These are phyloP conservation scores for Amphiprion percula DNA, from an alignment of 2,113 vertebrate species.

Conservation along the genomic window DNA sequence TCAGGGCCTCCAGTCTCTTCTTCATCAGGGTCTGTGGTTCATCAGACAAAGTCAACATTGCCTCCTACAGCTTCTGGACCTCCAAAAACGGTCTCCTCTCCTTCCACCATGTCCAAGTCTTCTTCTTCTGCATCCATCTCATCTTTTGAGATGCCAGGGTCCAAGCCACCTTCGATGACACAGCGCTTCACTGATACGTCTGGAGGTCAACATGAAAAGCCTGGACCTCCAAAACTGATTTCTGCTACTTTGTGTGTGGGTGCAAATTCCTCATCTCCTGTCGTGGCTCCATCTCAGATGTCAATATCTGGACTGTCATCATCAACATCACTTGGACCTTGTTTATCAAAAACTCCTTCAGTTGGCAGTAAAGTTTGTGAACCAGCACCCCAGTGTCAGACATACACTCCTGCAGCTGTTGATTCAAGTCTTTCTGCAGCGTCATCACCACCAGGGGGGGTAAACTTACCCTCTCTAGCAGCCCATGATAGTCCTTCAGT, in stretches of 20 bases:
- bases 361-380: slow-evolving; percentile 39
- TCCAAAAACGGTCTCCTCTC: slow-evolving; percentile 20
- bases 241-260: slow-evolving; percentile 24
- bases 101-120: slow-evolving; percentile 38
- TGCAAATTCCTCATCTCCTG: slow-evolving; percentile 36
- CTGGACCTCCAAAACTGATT: slow-evolving; percentile 39
- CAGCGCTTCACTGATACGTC: slow-evolving; percentile 35
- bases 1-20: slow-evolving; percentile 31
- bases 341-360: slow-evolving; percentile 34
- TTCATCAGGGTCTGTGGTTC: slow-evolving; percentile 32
- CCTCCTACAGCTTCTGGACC: slow-evolving; percentile 36
- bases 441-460: slow-evolving; percentile 35
- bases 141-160: slow-evolving; percentile 65
- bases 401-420: slow-evolving; percentile 50
- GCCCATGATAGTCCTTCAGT: slow-evolving; percentile 56
- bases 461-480: slow-evolving; percentile 33
- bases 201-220: slow-evolving; percentile 40
- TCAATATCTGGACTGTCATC: slow-evolving; percentile 28
- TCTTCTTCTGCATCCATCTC: slow-evolving; percentile 57
- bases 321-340: slow-evolving; percentile 36
- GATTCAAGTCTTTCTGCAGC: slow-evolving; percentile 44
- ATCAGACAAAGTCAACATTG: slow-evolving; percentile 37
- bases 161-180: slow-evolving; percentile 41
- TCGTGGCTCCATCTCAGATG: slow-evolving; percentile 36
- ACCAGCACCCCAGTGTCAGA: slow-evolving; percentile 34